Evolutionary conservation across 2,888 invertebrate genomes (phyloP), one percentile per base, ranked within the genome.

Genomic region (Argyresthia albistria): DNA sequence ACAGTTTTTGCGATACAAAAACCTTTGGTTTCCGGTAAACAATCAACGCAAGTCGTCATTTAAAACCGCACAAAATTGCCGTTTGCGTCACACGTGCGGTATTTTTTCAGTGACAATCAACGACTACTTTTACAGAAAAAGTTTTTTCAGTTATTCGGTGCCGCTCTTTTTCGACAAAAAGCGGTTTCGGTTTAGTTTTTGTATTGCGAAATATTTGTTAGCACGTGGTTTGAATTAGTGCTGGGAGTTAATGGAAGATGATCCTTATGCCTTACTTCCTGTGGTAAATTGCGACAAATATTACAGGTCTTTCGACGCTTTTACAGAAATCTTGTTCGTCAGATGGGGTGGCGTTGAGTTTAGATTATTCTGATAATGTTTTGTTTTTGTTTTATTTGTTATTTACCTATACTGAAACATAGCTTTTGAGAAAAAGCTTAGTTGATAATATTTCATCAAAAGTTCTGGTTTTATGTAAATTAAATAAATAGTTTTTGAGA

Each of bases 161-260:
- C 9, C 43, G 43, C 47, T 50, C 36, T 58, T 54, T 56, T 54
- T 60, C 25, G 25, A 25, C 25, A 25, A 25, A 25, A 25, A 25
- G 6, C 25, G 25, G 25, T 25, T 25, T 25, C 25, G 25, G 25
- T 25, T 25, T 6, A 59, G 60, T 43, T 60, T 66, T 67, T 69
- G 69, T 64, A 61, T 64, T 60, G 61, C 60, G 59, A 63, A 65
- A 66, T 62, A 64, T 64, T 69, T 51, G 35, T 64, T 59, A 54
- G 43, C 82, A 84, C 75, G 76, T 82, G 81, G 76, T 80, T 64
- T 58, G 82, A 81, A 83, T 84, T 83, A 83, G 83, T 70, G 70
- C 59, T 55, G 56, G 60, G 58, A 64, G 67, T 71, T 80, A 83
- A 82, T 80, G 79, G 74, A 16, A 37, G 64, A 58, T 25, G 64